Evolutionary conservation across 2,113 vertebrate genomes (phyloP), one percentile per base, ranked within the genome.

Genomic region (Poeciliopsis turrubarensis): DNA sequence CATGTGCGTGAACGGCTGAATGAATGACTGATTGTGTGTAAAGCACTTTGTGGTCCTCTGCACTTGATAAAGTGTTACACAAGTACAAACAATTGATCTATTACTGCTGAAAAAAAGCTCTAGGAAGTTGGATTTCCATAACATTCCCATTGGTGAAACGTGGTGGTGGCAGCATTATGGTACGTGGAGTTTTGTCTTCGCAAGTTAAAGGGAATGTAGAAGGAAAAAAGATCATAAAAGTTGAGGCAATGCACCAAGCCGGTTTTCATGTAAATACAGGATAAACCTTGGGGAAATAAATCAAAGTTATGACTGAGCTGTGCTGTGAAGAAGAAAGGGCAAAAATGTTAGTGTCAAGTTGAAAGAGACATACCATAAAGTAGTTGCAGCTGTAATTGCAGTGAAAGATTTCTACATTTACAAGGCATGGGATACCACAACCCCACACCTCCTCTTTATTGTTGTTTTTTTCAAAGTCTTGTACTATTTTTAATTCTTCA

Each of bases 231-330:
- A 34, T 62, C 62, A 41, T 83, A 72, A 67, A 79, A 80, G 72
- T 72, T 37, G 25, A 81, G 69, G 70, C 81, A 65, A 47, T 13
- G 77, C 78, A 69, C 79, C 31, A 91, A 84, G 91, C 88, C 93
- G 72, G 61, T 89, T 94, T 94, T 86, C 83, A 90, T 73, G 19
- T 17, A 47, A 19, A 47, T 17, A 47, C 14, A 17, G 17, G 17
- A 47, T 7, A 19, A 47, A 19, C 4, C 44, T 19, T 7, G 17
- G 17, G 15, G 5, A 57, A 57, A 57, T 22, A 25, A 57, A 25
- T 57, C 47, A 57, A 57, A n/a, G 51, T 22, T n/a, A 22, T 57
- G 51, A 57, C 22, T 57, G 51, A n/a, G 51, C 8, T 57, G 7
- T n/a, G 44, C 22, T 57, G 51, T 57, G 51, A 57, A 57, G 51